Percentiles rank a stretch among this genome's conserved stretches.
Evolutionary conservation across 1,140 invertebrate genomes (phyloP).

Genomic region (Aphaenogaster floridana): DNA sequence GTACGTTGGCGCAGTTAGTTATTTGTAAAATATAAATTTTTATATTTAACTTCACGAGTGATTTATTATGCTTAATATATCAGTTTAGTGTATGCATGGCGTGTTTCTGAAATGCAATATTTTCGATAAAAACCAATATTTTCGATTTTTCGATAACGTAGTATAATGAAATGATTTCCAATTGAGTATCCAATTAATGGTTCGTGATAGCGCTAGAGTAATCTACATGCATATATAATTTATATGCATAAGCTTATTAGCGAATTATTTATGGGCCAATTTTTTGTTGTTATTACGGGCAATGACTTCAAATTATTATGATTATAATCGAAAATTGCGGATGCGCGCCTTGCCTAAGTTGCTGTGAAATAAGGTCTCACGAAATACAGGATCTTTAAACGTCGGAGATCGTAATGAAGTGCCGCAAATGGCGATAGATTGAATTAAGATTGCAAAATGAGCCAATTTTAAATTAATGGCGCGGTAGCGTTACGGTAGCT

Average conservation of each 20-base stretch:
- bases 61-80: background rate
- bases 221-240: slow-evolving; percentile 41
- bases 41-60: background rate
- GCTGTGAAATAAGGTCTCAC: slow-evolving; percentile 64
- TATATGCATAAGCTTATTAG: slow-evolving; percentile 79
- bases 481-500: slow-evolving; percentile 76
- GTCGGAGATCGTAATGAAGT: slow-evolving; percentile 81
- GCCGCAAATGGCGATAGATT: slow-evolving; percentile 85
- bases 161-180: background rate
- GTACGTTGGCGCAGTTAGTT: background rate
- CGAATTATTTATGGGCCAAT: slow-evolving; percentile 79
- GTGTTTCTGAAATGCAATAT: background rate
- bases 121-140: background rate
- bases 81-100: background rate
- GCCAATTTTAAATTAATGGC: slow-evolving; percentile 87
- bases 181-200: slow-evolving; percentile 51
- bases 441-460: slow-evolving; percentile 86
- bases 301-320: slow-evolving; percentile 80
- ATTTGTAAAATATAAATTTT: slow-evolving; percentile 25
- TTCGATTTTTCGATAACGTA: background rate
- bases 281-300: slow-evolving; percentile 75
- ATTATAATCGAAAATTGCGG: slow-evolving; percentile 72
- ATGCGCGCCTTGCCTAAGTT: slow-evolving; percentile 37
- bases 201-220: background rate
- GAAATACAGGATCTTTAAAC: slow-evolving; percentile 71